Conservation (phyloP, 2,888 invertebrate genomes). For the Macrosiphum euphorbiae region DNA sequence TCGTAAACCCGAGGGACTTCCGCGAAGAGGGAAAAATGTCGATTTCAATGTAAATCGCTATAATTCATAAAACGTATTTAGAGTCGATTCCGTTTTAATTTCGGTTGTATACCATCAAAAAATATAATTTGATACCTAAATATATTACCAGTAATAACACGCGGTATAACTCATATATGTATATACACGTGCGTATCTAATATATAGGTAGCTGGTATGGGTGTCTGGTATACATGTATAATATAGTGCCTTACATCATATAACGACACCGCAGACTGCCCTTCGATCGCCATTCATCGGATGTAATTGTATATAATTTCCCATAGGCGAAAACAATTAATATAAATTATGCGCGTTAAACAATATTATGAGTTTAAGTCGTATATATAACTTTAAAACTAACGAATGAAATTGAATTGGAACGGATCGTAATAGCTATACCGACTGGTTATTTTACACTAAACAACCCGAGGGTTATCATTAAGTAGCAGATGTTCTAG, state of each 20-base stretch:
- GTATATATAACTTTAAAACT: background rate
- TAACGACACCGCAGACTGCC: background rate
- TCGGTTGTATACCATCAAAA: too few relatives aligned
- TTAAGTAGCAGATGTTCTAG: conserved; percentile 53
- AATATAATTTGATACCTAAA: background rate
- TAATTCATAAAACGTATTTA: background rate
- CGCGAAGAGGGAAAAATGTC: background rate
- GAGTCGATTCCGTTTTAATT: background rate
- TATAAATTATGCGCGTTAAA: background rate
- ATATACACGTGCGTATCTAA: background rate
- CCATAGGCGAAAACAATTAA: background rate
- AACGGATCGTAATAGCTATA: conserved; percentile 41
- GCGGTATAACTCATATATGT: background rate
- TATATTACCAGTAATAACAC: background rate
- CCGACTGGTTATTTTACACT: conserved; percentile 27
- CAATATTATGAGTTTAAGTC: conserved; percentile 24
- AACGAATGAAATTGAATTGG: conserved; percentile 28
- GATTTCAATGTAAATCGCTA: background rate
- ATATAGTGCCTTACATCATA: background rate
- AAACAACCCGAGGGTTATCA: conserved; percentile 44
- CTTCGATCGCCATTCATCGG: background rate
- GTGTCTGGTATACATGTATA: background rate
- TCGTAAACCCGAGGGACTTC: background rate
- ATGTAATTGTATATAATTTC: conserved; percentile 21
- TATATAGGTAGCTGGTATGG: background rate